phyloP scores from a whole-genome alignment of 2,888 invertebrate species.

The Pyrochroa serraticornis region DNA sequence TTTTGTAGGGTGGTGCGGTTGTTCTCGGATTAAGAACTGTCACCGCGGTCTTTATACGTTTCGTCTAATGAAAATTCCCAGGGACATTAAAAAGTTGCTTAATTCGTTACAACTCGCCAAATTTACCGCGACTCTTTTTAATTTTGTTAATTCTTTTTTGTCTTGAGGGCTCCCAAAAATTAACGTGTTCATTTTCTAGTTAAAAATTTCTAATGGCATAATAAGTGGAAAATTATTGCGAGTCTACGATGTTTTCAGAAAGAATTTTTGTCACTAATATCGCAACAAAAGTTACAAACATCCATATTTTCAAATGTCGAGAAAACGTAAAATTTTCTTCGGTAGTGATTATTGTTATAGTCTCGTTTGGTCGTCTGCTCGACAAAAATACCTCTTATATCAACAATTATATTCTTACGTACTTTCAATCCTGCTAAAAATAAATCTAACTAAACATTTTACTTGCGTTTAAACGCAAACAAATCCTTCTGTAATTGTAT shows the following conservation, averaged over 20 bases:
- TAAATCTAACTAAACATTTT: no score
- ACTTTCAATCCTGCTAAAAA: no score
- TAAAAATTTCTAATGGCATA: constrained; percentile 19
- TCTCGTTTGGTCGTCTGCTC: no score
- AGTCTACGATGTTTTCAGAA: constrained; percentile 1
- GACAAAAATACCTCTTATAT: no score
- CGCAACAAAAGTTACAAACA: background rate
- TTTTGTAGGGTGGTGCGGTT: no score
- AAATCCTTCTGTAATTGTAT: no score
- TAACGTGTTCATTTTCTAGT: constrained; percentile 19
- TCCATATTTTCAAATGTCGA: background rate
- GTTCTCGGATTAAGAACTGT: no score
- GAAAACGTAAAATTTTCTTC: no score
- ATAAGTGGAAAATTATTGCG: constrained; percentile 19
- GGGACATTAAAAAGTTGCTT: constrained; percentile 16
- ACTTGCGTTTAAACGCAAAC: no score
- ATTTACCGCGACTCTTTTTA: constrained; percentile 18
- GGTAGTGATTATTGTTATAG: no score
- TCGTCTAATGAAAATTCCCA: background rate
- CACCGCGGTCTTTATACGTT: no score
- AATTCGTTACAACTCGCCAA: constrained; percentile 14
- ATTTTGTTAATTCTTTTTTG: constrained; percentile 19
- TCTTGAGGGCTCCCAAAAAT: constrained; percentile 9
- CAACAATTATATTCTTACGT: no score
- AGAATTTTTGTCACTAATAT: background rate